Evolutionary conservation across 2,888 invertebrate genomes (phyloP), one percentile per base, ranked within the genome.

Genomic region (Molorchus minor): DNA sequence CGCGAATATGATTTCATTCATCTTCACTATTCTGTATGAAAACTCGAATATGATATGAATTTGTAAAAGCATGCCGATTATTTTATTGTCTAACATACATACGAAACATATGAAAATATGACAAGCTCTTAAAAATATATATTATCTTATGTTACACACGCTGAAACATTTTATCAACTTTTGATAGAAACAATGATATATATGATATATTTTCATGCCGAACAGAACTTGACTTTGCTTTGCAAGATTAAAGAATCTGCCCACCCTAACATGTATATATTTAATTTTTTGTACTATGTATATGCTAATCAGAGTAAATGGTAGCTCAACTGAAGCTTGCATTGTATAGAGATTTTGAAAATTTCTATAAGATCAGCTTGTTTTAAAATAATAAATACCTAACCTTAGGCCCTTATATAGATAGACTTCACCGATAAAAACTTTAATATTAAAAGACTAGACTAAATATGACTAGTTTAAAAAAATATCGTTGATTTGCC

Each of bases 371-470:
- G n/a, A n/a, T n/a, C n/a, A n/a, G n/a, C n/a, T n/a, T n/a, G n/a
- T n/a, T n/a, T n/a, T n/a, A n/a, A n/a, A n/a, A n/a, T n/a, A n/a
- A n/a, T n/a, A n/a, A n/a, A n/a, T n/a, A n/a, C n/a, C n/a, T n/a
- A n/a, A n/a, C n/a, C n/a, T n/a, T n/a, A n/a, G n/a, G n/a, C n/a
- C n/a, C n/a, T n/a, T n/a, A n/a, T n/a, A n/a, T n/a, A n/a, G n/a
- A n/a, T n/a, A n/a, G n/a, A n/a, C n/a, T n/a, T n/a, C n/a, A n/a
- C n/a, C n/a, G n/a, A n/a, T n/a, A n/a, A n/a, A n/a, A n/a, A n/a
- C n/a, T n/a, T n/a, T n/a, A n/a, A n/a, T n/a, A n/a, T n/a, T n/a
- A 56, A 52, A 56, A 58, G 66, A 67, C 66, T 67, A 67, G 64
- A 64, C 54, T 56, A 58, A 56, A 58, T 41, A 53, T 47, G 56